These are phyloP conservation scores for Drosophila bipectinata DNA, from an alignment of 1,140 invertebrate genomes.

Conservation along the genomic window DNA sequence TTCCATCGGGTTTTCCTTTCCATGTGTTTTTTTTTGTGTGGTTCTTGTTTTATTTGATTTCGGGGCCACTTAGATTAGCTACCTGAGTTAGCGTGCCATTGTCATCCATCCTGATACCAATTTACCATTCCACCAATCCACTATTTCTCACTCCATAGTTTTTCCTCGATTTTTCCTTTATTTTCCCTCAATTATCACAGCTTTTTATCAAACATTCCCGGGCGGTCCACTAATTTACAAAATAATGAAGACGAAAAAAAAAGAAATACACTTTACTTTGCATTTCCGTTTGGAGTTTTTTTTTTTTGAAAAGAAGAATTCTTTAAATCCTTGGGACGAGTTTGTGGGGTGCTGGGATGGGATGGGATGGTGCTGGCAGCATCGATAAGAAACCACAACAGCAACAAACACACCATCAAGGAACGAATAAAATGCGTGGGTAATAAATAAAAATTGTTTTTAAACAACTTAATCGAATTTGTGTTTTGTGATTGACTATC, in stretches of 20 bases:
- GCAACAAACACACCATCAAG: conserved; percentile 30
- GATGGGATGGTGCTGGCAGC: background rate
- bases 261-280: conserved; percentile 9
- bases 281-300: conserved; percentile 50
- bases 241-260: conserved; percentile 25
- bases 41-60: background rate
- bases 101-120: conserved; percentile 41
- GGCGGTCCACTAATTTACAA: conserved; percentile 63
- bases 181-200: conserved; percentile 68
- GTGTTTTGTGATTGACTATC: conserved; percentile 75
- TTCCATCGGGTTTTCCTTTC: conserved; percentile 17
- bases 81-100: conserved; percentile 51
- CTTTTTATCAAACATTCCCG: conserved; percentile 67
- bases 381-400: conserved; percentile 47
- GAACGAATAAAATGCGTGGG: conserved; percentile 57
- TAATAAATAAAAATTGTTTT: conserved; percentile 82
- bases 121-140: conserved; percentile 13
- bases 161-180: background rate
- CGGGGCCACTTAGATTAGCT: conserved; percentile 61
- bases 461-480: conserved; percentile 82
- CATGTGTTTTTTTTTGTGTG: conserved; percentile 1
- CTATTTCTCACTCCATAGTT: background rate
- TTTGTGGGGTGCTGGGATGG: background rate
- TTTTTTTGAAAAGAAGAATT: background rate
- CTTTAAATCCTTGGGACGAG: conserved; percentile 27